phyloP scores from a whole-genome alignment of 2,797 vertebrate genomes.

The Allobates femoralis region DNA sequence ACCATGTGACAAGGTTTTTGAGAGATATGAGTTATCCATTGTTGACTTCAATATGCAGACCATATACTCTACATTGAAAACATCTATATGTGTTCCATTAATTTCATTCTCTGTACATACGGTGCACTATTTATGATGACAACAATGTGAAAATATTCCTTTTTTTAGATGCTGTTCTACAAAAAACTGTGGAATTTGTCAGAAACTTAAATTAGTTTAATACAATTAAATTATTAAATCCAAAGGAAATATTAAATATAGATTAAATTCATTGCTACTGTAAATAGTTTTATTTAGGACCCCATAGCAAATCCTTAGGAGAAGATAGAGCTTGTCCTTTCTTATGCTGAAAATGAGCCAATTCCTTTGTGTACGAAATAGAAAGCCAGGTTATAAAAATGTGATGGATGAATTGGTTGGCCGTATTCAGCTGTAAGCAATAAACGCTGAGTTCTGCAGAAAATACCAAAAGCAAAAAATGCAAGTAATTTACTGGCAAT shows the following conservation, averaged over 20 bases:
- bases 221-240: background rate
- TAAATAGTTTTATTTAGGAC: slow-evolving; percentile 19
- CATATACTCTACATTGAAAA: no score
- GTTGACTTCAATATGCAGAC: no score
- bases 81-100: no score
- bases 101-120: no score
- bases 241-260: slow-evolving; percentile 39
- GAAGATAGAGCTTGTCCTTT: slow-evolving; percentile 65
- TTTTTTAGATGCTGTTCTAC: background rate
- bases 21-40: no score
- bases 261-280: slow-evolving; percentile 29
- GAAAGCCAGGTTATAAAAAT: slow-evolving; percentile 81
- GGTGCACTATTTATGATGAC: no score
- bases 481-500: slow-evolving; percentile 81
- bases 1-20: no score
- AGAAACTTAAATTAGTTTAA: background rate
- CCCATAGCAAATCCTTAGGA: slow-evolving; percentile 51
- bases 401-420: slow-evolving; percentile 84
- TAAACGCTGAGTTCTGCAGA: slow-evolving; percentile 85
- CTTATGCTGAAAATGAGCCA: slow-evolving; percentile 70
- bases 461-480: slow-evolving; percentile 77
- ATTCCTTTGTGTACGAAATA: slow-evolving; percentile 72
- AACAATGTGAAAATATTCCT: no score
- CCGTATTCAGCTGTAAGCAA: slow-evolving; percentile 79
- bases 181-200: background rate